Evolutionary conservation across 2,113 vertebrate species (phyloP).

Genomic region (Halichoeres trimaculatus): DNA sequence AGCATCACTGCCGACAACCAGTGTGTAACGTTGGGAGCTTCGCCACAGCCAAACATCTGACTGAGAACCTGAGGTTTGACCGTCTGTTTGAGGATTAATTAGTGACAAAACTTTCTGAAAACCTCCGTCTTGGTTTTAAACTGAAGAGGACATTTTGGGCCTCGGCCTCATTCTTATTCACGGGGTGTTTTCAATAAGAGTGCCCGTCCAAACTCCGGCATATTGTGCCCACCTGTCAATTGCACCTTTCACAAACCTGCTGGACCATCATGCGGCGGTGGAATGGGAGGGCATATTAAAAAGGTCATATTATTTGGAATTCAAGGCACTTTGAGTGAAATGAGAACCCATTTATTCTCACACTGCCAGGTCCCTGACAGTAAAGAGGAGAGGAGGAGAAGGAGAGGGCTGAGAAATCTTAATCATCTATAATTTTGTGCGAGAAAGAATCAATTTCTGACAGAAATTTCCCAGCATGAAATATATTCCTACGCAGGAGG

Average conservation of each 20-base stretch:
- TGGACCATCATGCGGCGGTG: conserved; percentile 51
- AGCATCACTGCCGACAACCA: too few relatives aligned
- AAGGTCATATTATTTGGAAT: conserved; percentile 74
- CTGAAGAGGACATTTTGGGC: conserved; percentile 8
- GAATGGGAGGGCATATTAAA: conserved; percentile 70
- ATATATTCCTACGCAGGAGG: conserved; percentile 44
- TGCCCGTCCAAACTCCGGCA: conserved; percentile 11
- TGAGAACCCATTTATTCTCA: conserved; percentile 50
- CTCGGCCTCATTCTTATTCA: conserved; percentile 46
- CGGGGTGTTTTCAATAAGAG: conserved; percentile 49
- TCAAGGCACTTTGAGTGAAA: conserved; percentile 59
- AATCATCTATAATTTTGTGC: conserved; percentile 57
- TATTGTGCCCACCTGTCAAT: conserved; percentile 64
- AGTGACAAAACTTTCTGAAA: conserved; percentile 9
- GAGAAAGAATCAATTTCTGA: conserved; percentile 59
- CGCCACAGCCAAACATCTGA: too few relatives aligned
- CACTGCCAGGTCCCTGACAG: conserved; percentile 31
- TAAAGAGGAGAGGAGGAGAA: background rate
- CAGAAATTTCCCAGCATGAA: conserved; percentile 49
- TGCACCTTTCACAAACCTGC: conserved; percentile 60
- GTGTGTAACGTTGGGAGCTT: too few relatives aligned
- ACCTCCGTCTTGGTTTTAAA: conserved; percentile 38
- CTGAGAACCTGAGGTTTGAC: too few relatives aligned
- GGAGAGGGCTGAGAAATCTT: conserved; percentile 11
- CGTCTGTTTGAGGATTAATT: conserved; percentile 11